Percentiles rank a stretch among this genome's conserved stretches.
Conservation (phyloP, 2,113 vertebrate species). For the Mesitornis unicolor region DNA sequence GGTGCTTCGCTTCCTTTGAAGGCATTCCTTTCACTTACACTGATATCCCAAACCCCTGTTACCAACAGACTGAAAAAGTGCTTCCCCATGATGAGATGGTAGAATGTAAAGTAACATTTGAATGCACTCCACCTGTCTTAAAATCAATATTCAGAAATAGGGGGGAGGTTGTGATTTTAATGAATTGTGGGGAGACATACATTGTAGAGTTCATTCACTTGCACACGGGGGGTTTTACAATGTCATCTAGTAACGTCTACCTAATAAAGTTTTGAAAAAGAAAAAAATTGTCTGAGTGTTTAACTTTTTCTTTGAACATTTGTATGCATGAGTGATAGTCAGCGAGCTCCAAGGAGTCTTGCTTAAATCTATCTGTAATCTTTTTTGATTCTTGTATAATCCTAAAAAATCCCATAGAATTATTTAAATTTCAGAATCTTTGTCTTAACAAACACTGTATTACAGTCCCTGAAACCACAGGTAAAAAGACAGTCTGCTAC, state of each 20-base stretch:
- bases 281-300: slow-evolving; percentile 39
- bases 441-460: neutral
- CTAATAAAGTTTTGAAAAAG: slow-evolving; percentile 73
- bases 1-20: slow-evolving; percentile 15
- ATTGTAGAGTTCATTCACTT: slow-evolving; percentile 39
- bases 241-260: slow-evolving; percentile 47
- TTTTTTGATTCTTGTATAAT: neutral
- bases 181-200: neutral
- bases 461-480: neutral
- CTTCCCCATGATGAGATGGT: neutral
- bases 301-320: neutral
- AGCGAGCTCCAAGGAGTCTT: neutral
- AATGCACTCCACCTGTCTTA: neutral
- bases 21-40: slow-evolving; percentile 23
- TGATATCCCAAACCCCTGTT: neutral
- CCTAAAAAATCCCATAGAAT: neutral
- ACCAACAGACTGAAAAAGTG: neutral
- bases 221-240: slow-evolving; percentile 13
- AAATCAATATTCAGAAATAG: neutral
- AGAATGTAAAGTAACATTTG: neutral
- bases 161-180: neutral
- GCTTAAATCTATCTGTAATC: neutral
- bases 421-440: neutral
- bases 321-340: neutral
- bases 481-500: neutral